phyloP scores from a whole-genome alignment of 1,140 invertebrate genomes.

The Hylaeus volcanicus region DNA sequence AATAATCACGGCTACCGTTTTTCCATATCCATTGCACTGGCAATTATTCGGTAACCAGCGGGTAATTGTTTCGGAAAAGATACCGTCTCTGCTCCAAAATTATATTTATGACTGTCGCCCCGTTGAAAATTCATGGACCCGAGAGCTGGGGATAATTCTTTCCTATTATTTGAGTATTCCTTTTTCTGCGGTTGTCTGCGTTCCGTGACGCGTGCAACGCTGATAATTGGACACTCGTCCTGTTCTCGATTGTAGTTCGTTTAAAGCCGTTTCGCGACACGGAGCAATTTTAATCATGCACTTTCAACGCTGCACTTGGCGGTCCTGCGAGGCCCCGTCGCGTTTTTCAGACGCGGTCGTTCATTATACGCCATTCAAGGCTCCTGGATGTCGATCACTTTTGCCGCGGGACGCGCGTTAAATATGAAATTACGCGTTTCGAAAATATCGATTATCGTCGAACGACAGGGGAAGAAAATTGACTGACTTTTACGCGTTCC shows the following conservation, averaged over 20 bases:
- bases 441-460: neutral
- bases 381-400: neutral
- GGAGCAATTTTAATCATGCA: constrained; percentile 4
- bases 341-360: neutral
- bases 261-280: neutral
- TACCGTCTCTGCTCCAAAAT: too few relatives aligned
- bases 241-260: neutral
- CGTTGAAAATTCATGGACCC: neutral
- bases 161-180: neutral
- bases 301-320: neutral
- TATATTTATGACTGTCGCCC: neutral
- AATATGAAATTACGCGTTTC: neutral
- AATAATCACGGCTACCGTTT: neutral
- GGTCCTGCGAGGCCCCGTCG: neutral
- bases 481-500: too few relatives aligned
- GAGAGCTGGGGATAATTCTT: neutral
- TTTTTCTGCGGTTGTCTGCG: too few relatives aligned
- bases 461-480: neutral
- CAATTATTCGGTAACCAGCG: neutral
- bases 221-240: neutral
- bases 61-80: neutral
- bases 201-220: neutral
- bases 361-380: constrained; percentile 20
- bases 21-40: too few relatives aligned
- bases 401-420: neutral